Conservation (phyloP, 2,888 invertebrate genomes). For the Scaeva pyrastri region DNA sequence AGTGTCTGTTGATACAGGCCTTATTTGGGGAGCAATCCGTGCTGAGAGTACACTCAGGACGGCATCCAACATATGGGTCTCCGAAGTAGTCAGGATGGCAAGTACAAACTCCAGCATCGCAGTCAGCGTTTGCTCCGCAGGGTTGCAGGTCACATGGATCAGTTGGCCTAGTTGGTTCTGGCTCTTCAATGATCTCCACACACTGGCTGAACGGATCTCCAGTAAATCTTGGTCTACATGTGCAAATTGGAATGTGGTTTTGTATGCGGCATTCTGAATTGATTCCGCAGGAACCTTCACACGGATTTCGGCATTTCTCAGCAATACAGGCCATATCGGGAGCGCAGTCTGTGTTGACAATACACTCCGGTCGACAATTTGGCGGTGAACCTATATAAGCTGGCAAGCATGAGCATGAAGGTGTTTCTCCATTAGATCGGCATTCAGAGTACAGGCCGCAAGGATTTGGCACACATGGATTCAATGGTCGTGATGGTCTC, state of each 20-base stretch:
- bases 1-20: slow-evolving; percentile 90
- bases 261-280: slow-evolving; percentile 89
- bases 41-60: slow-evolving; percentile 90
- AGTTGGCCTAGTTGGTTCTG: slow-evolving; percentile 86
- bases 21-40: slow-evolving; percentile 88
- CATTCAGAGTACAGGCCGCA: slow-evolving; percentile 90
- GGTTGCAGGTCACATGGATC: slow-evolving; percentile 90
- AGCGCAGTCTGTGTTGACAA: slow-evolving; percentile 87
- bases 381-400: slow-evolving; percentile 89
- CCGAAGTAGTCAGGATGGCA: slow-evolving; percentile 87
- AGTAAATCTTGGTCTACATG: slow-evolving; percentile 86
- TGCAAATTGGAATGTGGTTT: slow-evolving; percentile 89
- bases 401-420: slow-evolving; percentile 87
- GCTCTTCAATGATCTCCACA: slow-evolving; percentile 84
- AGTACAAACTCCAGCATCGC: slow-evolving; percentile 87
- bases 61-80: slow-evolving; percentile 87
- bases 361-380: slow-evolving; percentile 88
- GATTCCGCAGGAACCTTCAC: slow-evolving; percentile 89
- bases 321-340: slow-evolving; percentile 88
- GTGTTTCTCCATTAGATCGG: slow-evolving; percentile 86
- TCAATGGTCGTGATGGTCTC: slow-evolving; percentile 79
- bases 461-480: slow-evolving; percentile 90
- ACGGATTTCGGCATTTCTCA: slow-evolving; percentile 89
- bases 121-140: slow-evolving; percentile 90
- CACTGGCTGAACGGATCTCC: slow-evolving; percentile 89